Evolutionary conservation across 2,888 invertebrate species (phyloP), one percentile per base, ranked within the genome.

Genomic region (Augiades crinisus): DNA sequence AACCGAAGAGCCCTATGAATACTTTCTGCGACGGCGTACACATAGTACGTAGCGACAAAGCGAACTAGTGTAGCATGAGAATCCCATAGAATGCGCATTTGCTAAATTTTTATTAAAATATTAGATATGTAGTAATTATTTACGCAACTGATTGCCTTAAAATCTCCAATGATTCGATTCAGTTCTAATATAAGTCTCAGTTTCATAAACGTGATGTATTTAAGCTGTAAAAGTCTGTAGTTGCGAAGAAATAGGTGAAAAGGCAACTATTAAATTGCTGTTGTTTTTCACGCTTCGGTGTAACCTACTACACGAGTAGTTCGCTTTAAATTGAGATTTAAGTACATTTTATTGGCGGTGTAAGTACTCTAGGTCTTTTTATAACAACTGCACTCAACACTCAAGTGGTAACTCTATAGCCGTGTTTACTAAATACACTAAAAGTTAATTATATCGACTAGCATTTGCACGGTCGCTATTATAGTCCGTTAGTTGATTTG

Each of bases 391-490:
- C 19, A 27, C 41, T 49, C 24, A 41, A 41, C 41, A 49, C 41
- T 49, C 41, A 13, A 41, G 27, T 19, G 24, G 41, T 50, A 50
- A 50, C 34, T 12, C 43, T 50, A 43, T 50, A 43, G 34, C 27
- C 24, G 6, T 50, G 49, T 50, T 50, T 50, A 50, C 41, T 50
- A 50, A 47, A 50, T 50, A 43, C 22, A 31, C 41, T 36, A 41
- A 34, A 50, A 47, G 49, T 50, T 50, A 50, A 50, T 50, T 34
- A 50, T 50, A 43, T 41, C 49, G 41, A 14, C 21, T 22, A 27
- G 31, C 12, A 8, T 22, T 22, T 13, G 31, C 30, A n/a, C n/a
- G n/a, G n/a, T 17, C 7, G 41, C 17, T 30, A 30, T 27, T 30
- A 12, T 5, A 41, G 30, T 16, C 12, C 12, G 10, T 47, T 47